phyloP scores from a whole-genome alignment of 2,888 invertebrate species.

The Lissonota sp. region DNA sequence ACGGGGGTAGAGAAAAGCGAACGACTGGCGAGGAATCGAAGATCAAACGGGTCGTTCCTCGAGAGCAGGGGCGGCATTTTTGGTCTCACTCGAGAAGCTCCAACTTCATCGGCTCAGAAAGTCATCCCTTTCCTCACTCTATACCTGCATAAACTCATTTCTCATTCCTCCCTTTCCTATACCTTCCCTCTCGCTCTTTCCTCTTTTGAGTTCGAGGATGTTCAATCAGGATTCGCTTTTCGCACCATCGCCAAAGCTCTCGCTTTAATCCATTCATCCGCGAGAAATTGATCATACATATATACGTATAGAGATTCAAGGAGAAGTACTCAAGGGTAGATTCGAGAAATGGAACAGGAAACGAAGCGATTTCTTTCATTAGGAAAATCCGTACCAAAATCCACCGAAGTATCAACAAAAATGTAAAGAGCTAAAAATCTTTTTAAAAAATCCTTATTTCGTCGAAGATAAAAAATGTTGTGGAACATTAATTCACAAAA shows the following conservation, averaged over 20 bases:
- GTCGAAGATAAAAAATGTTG: too few species aligned
- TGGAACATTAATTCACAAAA: too few species aligned
- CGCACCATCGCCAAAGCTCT: constrained; percentile 15
- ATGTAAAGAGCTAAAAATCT: too few species aligned
- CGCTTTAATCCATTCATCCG: constrained; percentile 24
- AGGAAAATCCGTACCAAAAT: too few species aligned
- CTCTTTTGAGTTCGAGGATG: constrained; percentile 4
- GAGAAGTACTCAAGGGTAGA: too few species aligned
- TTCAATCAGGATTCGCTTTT: constrained; percentile 53
- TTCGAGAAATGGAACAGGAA: too few species aligned
- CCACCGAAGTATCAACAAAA: too few species aligned
- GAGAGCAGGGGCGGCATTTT: constrained; percentile 15
- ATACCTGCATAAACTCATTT: not conserved
- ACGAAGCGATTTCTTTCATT: too few species aligned
- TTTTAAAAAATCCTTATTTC: too few species aligned
- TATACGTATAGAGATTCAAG: not conserved
- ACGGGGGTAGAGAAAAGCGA: constrained; percentile 45
- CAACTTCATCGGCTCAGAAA: constrained; percentile 16
- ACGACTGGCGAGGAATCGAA: constrained; percentile 51
- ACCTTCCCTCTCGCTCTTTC: not conserved
- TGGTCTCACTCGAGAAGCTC: constrained; percentile 19
- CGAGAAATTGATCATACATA: constrained; percentile 15
- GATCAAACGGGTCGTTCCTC: constrained; percentile 54
- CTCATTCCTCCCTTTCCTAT: not conserved
- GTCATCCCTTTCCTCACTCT: constrained; percentile 5